Percentiles rank a stretch among this genome's conserved stretches.
Conservation (phyloP, 2,113 vertebrate species). For the Noctilio leporinus region DNA sequence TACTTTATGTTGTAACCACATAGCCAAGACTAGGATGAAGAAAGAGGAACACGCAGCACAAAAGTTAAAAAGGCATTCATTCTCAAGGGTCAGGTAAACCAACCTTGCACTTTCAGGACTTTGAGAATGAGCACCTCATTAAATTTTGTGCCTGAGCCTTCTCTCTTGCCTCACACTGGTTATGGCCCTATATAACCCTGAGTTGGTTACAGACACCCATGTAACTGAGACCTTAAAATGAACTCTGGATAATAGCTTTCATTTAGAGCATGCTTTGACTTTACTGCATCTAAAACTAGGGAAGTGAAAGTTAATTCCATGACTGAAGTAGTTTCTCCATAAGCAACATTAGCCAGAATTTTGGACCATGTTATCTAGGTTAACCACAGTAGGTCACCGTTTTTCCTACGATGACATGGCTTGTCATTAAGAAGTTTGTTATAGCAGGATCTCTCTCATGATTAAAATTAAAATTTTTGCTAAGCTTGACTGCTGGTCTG, state of each 20-base stretch:
- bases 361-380: neutral
- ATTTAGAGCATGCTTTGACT: slow-evolving; percentile 4
- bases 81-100: neutral
- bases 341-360: neutral
- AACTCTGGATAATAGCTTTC: neutral
- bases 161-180: neutral
- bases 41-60: neutral
- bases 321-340: slow-evolving; percentile 1
- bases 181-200: neutral
- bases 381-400: neutral
- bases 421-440: neutral
- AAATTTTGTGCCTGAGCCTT: neutral
- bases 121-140: neutral
- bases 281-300: slow-evolving; percentile 12
- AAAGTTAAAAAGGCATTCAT: neutral
- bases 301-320: neutral
- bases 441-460: neutral
- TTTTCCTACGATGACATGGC: neutral
- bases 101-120: neutral
- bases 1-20: neutral
- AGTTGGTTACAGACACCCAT: neutral
- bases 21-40: neutral
- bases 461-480: slow-evolving; percentile 23
- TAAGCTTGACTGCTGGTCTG: neutral
- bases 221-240: neutral